Base-by-base conservation (phyloP, 2,113 vertebrate genomes). In the Periophthalmodon schlosseri region DNA sequence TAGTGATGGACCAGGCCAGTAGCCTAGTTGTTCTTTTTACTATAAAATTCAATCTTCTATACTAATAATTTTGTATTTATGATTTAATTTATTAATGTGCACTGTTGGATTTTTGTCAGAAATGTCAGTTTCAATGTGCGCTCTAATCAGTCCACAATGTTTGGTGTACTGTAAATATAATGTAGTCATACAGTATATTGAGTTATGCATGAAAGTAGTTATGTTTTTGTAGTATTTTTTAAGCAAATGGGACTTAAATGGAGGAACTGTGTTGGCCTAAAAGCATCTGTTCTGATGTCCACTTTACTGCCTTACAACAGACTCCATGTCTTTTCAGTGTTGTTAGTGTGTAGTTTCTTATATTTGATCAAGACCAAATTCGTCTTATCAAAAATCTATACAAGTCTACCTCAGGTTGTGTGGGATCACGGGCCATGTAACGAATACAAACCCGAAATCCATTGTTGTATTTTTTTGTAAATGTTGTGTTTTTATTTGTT, bases 401-500 rank as follows among this genome's bases (percentile, higher is more conserved):
- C 91, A 92, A 87, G 80, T 93, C 93, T 93, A 93, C 93, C 92
- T 93, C 91, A 92, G 89, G 86, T 82, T 89, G 83, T 82, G 74
- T 86, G 71, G 72, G 84, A 69, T 83, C 74, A 73, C 77, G 76
- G 84, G 65, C 65, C 24, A 71, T 72, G 65, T 20, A 23, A 70
- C 1, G 71, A 61, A 36, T 54, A 68, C 77, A 64, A 68, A 79
- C 81, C 79, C 75, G 73, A 65, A 70, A 79, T 72, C 33, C 65
- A 64, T 49, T 76, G 28, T 72, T 82, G 60, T 82, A 73, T 72
- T 14, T 23, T 78, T 76, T 66, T 82, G 63, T 15, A 39, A n/a
- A 69, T 12, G 11, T 68, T 75, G 47, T 49, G 74, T 67, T 0
- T 16, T 36, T 80, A 76, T 85, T 78, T 87, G 77, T 83, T 56